Evolutionary conservation across 2,888 invertebrate species (phyloP).

Genomic region (Limnephilus lunatus): DNA sequence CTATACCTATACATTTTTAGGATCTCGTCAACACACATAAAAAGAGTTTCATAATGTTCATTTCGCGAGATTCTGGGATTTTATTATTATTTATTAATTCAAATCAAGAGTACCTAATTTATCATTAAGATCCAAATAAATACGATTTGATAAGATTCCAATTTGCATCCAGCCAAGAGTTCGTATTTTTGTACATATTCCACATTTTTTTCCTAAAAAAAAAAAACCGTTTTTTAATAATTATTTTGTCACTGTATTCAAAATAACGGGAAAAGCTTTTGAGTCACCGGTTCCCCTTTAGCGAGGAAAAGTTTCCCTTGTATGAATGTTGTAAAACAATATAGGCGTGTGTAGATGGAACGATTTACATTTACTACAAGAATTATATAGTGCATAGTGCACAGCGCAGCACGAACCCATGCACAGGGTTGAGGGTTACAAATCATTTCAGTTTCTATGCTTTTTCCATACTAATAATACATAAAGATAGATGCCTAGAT

Average conservation of each 20-base stretch:
- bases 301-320: neutral
- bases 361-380: neutral
- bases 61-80: neutral
- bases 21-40: neutral
- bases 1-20: neutral
- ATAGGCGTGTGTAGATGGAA: neutral
- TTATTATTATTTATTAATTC: neutral
- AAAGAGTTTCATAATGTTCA: neutral
- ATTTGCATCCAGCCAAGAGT: no score
- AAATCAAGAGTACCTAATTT: neutral
- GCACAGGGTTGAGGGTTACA: neutral
- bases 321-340: neutral
- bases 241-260: neutral
- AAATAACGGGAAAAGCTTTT: neutral
- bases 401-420: neutral
- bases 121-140: no score
- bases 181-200: no score
- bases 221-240: neutral
- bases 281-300: neutral
- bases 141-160: no score
- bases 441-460: neutral
- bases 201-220: neutral
- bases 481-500: neutral
- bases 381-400: neutral
- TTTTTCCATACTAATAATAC: neutral